Evolutionary conservation across 1,140 invertebrate genomes (phyloP).

Genomic region (Tetragonula clypearis): DNA sequence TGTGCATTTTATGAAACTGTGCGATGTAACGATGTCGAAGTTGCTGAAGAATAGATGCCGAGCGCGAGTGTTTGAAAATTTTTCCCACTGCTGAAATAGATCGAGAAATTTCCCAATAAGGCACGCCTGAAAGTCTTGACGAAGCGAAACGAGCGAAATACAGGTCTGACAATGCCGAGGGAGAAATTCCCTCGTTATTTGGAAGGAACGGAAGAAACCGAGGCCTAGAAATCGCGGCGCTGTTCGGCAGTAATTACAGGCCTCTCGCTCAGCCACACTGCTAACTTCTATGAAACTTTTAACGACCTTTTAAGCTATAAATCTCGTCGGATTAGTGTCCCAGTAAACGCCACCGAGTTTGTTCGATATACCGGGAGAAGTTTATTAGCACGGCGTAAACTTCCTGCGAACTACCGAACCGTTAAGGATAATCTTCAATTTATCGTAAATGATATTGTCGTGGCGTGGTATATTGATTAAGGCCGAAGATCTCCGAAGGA

Average conservation of each 20-base stretch:
- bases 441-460: constrained; percentile 59
- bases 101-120: no score
- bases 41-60: no score
- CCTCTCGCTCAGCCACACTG: not conserved
- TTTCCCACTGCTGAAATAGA: no score
- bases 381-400: constrained; percentile 60
- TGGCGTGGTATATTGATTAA: constrained; percentile 59
- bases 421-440: constrained; percentile 60
- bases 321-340: constrained; percentile 41
- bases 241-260: constrained; percentile 1
- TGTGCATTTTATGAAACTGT: no score
- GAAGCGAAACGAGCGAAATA: not conserved
- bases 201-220: not conserved
- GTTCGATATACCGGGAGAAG: constrained; percentile 45
- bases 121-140: no score
- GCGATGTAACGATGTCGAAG: no score
- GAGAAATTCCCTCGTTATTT: not conserved
- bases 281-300: constrained; percentile 51
- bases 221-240: not conserved
- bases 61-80: no score
- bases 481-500: constrained; percentile 48
- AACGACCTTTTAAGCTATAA: constrained; percentile 46
- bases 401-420: constrained; percentile 49
- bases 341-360: constrained; percentile 54
- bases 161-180: not conserved